These are phyloP conservation scores for Cyprinodon variegatus DNA, from an alignment of 2,113 vertebrate species.

Conservation along the genomic window DNA sequence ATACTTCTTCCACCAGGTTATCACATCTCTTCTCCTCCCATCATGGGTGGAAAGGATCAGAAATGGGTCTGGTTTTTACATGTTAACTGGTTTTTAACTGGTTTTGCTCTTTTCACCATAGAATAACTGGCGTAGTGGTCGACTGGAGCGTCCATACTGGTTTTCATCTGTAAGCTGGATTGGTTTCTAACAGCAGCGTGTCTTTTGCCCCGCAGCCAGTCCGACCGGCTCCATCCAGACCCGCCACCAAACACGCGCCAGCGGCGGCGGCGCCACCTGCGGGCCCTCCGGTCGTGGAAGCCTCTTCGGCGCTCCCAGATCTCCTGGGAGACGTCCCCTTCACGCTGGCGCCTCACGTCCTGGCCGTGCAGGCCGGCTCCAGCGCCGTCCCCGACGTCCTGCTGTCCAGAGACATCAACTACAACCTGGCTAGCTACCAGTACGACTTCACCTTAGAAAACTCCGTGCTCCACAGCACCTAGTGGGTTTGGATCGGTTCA, in stretches of 20 bases:
- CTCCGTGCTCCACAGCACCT: conserved; percentile 88
- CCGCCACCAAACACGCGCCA: conserved; percentile 23
- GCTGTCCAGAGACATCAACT: conserved; percentile 82
- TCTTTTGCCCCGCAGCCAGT: conserved; percentile 44
- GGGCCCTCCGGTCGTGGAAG: conserved; percentile 59
- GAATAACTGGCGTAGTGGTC: too few species aligned
- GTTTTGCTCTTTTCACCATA: too few species aligned
- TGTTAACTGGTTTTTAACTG: too few species aligned
- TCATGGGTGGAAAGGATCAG: too few species aligned
- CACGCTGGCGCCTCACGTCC: conserved; percentile 90
- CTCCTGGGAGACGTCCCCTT: conserved; percentile 92
- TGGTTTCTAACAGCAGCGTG: not conserved
- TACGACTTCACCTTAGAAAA: conserved; percentile 98
- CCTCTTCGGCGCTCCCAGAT: conserved; percentile 78
- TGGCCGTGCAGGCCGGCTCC: conserved; percentile 82
- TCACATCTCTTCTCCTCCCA: too few species aligned
- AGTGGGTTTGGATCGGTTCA: conserved; percentile 20
- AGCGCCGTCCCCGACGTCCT: conserved; percentile 81
- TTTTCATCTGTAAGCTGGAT: not conserved
- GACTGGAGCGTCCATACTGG: not conserved
- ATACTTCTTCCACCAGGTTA: too few species aligned
- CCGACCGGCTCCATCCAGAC: conserved; percentile 14
- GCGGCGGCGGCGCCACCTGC: not conserved
- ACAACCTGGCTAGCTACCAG: conserved; percentile 87
- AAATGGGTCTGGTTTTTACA: too few species aligned